Evolutionary conservation across 1,140 invertebrate genomes (phyloP), one percentile per base, ranked within the genome.

Genomic region (Matsumurasca onukii): DNA sequence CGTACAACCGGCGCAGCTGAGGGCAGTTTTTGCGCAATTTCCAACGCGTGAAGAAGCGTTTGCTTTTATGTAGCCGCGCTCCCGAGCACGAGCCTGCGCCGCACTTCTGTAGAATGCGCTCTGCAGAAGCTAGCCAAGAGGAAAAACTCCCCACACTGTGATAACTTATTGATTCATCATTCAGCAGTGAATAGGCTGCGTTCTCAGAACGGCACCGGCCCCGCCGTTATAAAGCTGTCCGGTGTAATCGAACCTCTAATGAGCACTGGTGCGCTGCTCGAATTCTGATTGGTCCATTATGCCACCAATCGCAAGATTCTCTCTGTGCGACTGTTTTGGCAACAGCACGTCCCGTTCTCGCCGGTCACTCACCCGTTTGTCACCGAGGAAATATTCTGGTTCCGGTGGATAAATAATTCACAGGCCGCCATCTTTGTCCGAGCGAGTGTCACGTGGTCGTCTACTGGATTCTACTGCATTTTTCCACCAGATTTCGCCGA

Each of bases 251-350:
- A 59, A 29, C 24, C 25, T 27, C 55, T 59, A 59, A 59, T 59
- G 55, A 59, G 55, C 13, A 9, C 30, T n/a, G 22, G 22, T 27
- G 25, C 15, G 9, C 22, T 27, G 55, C 55, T 59, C 55, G 55
- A 22, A 59, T 59, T 59, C 55, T 59, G 55, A 59, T 59, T 59
- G 55, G 55, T 59, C 55, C 5, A 59, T 59, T 59, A 59, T n/a
- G 9, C 55, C 22, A 59, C 55, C 55, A 59, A 59, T 59, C 55
- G 30, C 25, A 24, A 29, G 49, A 20, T n/a, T 51, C n/a, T n/a
- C n/a, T n/a, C n/a, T n/a, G n/a, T n/a, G n/a, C n/a, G 49, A 27
- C 25, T 13, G 22, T 59, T 59, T 59, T 24, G 55, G 55, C 55
- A 29, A 27, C 55, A 59, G 15, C 49, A 51, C 17, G 55, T 59